Evolutionary conservation across 2,113 vertebrate genomes (phyloP), one percentile per base, ranked within the genome.

Genomic region (rabbit (Oryctolagus cuniculus)): DNA sequence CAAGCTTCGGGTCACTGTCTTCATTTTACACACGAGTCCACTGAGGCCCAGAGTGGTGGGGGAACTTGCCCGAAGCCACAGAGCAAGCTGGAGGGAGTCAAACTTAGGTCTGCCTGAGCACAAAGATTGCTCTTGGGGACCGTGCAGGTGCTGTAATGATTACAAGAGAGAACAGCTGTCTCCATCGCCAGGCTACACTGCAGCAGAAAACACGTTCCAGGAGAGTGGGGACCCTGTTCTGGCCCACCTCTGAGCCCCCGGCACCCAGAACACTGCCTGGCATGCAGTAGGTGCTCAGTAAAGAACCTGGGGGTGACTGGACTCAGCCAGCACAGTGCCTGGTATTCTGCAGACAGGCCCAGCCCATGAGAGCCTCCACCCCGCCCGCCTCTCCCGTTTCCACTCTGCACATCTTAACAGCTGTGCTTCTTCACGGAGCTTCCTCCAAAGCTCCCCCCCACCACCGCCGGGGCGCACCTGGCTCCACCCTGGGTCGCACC

Each of bases 21-120:
- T 44, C 63, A 6, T 69, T 38, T 87, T 74, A 69, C 22, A 31
- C 69, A 51, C 78, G 86, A 84, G 16, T 55, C 88, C 27, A 1
- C 10, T 31, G 63, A 83, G 72, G 24, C 67, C 81, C 87, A 92
- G 78, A 66, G 44, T 11, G 5, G 61, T 85, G 12, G 67, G 73
- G 36, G 51, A 87, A 69, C n/a, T 87, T 84, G 69, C 36, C 31
- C 63, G 55, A 67, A 88, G 82, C 63, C 74, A 85, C 77, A 72
- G 31, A 55, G 66, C 61, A 51, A 64, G 34, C 29, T 19, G 24
- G 64, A 69, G 27, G 58, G 74, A 78, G 77, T 93, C 81, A 82
- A 34, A 91, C 75, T 51, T 75, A 5, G 34, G 31, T 36, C 36
- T 83, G 55, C 79, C 31, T 22, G 63, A 69, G 34, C 8, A 12